Evolutionary conservation across 2,797 vertebrate species (phyloP).

Genomic region (Pachyuromys duprasi): DNA sequence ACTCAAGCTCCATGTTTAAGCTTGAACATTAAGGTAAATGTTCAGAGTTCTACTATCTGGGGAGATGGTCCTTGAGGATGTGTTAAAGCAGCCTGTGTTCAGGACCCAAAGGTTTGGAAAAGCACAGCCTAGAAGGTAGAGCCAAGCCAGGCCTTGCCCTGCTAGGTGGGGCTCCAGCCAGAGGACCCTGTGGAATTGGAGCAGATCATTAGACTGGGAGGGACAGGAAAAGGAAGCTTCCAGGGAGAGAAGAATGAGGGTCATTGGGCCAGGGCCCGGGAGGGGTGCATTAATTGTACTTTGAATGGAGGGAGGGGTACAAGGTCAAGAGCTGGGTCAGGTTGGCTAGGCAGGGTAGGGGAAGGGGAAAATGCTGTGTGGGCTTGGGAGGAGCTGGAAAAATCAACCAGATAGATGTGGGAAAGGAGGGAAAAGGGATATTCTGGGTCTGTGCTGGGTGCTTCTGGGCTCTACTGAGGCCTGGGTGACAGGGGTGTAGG

Average conservation of each 20-base stretch:
- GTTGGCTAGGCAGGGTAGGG: constrained; percentile 47
- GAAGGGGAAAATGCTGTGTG: constrained; percentile 30
- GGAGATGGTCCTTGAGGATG: neutral
- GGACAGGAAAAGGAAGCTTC: constrained; percentile 84
- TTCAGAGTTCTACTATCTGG: neutral
- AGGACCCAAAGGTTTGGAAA: neutral
- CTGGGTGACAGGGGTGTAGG: neutral
- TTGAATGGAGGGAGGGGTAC: constrained; percentile 76
- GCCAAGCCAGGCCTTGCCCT: constrained; percentile 17
- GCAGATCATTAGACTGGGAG: constrained; percentile 80
- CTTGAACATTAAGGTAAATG: neutral
- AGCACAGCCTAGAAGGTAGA: neutral
- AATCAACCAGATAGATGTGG: neutral
- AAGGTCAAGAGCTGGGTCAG: constrained; percentile 69
- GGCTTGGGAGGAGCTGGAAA: constrained; percentile 66
- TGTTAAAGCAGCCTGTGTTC: neutral
- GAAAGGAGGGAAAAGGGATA: neutral
- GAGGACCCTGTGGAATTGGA: constrained; percentile 57
- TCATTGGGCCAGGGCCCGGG: constrained; percentile 79
- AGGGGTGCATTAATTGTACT: constrained; percentile 73
- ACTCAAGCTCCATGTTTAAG: constrained; percentile 26
- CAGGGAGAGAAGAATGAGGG: constrained; percentile 82
- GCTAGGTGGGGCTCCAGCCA: constrained; percentile 38
- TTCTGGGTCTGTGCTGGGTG: neutral
- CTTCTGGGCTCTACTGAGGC: no score